These are phyloP conservation scores for Doryteuthis pealeii DNA, from an alignment of 1,140 invertebrate species.

Conservation along the genomic window DNA sequence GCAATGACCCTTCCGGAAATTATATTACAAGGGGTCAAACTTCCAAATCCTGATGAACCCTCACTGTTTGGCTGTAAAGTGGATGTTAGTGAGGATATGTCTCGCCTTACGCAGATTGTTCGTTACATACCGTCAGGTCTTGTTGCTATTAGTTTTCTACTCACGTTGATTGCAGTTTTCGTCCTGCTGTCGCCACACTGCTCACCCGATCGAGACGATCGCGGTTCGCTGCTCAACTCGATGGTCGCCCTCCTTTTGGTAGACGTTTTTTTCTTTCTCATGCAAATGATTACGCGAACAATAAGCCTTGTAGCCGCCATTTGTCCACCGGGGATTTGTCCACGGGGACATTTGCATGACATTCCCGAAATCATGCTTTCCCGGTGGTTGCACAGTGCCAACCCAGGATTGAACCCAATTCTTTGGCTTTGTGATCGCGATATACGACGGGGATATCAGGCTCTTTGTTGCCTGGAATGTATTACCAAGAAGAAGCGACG, in stretches of 20 bases:
- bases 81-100: neutral
- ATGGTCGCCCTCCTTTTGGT: constrained; percentile 9
- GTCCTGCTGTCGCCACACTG: neutral
- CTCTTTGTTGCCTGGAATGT: constrained; percentile 11
- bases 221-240: constrained; percentile 2
- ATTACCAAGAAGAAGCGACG: constrained; percentile 9
- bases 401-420: constrained; percentile 9
- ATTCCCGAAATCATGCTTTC: neutral
- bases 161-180: neutral
- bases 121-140: constrained; percentile 1
- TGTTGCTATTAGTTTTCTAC: neutral
- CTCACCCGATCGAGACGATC: constrained; percentile 7
- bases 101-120: constrained; percentile 2
- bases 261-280: constrained; percentile 10
- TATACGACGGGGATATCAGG: constrained; percentile 1
- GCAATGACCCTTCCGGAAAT: constrained; percentile 12
- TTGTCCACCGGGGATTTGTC: neutral
- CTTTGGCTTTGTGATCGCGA: constrained; percentile 11
- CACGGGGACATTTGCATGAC: neutral
- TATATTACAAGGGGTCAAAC: neutral
- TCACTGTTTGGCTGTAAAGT: constrained; percentile 7
- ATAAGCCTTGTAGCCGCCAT: constrained; percentile 5
- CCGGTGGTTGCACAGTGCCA: constrained; percentile 9
- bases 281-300: constrained; percentile 13
- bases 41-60: neutral